Conservation (phyloP, 2,113 vertebrate genomes). For the Rhinolophus ferrumequinum region DNA sequence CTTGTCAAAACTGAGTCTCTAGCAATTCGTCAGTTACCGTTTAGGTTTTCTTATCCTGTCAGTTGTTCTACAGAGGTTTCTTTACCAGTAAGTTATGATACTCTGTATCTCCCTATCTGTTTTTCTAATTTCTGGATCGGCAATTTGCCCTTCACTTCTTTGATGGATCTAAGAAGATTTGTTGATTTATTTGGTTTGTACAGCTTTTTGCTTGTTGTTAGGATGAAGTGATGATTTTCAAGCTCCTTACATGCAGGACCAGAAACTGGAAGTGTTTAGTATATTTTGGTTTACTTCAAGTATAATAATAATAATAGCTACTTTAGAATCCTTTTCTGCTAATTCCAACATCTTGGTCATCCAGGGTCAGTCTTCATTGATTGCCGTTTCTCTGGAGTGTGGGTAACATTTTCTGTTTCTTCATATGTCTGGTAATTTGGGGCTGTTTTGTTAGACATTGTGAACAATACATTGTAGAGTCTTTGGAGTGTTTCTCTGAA, state of each 20-base stretch:
- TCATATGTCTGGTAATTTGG: not conserved
- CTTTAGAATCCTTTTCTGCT: not conserved
- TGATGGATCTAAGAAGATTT: not conserved
- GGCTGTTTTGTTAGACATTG: not conserved
- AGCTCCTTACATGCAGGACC: not conserved
- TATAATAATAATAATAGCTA: not conserved
- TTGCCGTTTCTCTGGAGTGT: not conserved
- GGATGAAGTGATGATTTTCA: not conserved
- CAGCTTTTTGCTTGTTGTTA: not conserved
- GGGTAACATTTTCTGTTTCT: conserved; percentile 33
- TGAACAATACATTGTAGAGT: not conserved
- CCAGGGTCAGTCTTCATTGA: not conserved
- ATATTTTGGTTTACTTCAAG: not conserved
- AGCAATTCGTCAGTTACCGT: not conserved
- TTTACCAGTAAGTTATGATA: not conserved
- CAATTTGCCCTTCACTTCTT: not conserved
- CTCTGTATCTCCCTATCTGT: not conserved
- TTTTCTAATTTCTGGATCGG: not conserved
- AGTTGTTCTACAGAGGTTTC: not conserved
- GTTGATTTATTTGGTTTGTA: not conserved
- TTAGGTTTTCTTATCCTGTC: not conserved
- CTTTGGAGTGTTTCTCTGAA: conserved; percentile 27
- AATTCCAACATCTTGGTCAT: not conserved
- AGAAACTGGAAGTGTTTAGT: not conserved
- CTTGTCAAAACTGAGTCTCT: not conserved